These are phyloP conservation scores for Monochamus alternatus DNA, from an alignment of 2,888 invertebrate genomes.

Conservation along the genomic window DNA sequence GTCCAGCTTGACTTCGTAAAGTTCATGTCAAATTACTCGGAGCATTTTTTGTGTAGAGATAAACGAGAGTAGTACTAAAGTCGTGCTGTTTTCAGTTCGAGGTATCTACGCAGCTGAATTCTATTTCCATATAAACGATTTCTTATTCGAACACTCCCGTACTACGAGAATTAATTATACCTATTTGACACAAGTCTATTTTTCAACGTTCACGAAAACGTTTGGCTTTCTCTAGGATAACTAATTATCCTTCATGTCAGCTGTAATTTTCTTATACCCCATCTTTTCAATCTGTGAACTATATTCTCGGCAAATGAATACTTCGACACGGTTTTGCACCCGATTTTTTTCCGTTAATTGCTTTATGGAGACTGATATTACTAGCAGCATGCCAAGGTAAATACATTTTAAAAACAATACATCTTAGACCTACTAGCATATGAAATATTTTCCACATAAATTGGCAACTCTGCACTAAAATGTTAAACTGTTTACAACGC, in stretches of 20 bases:
- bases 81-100: neutral
- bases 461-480: no score
- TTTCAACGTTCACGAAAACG: conserved; percentile 6
- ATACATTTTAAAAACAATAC: no score
- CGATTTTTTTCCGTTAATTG: no score
- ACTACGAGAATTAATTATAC: conserved; percentile 10
- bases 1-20: neutral
- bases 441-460: no score
- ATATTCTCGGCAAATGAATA: neutral
- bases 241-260: conserved; percentile 5
- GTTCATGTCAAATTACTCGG: neutral
- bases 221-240: conserved; percentile 11
- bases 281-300: neutral
- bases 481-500: no score
- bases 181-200: conserved; percentile 12
- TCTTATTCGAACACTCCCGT: neutral
- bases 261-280: neutral
- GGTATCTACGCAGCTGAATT: neutral
- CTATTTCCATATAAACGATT: neutral
- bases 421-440: no score
- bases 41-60: neutral
- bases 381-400: no score
- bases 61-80: neutral
- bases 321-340: neutral
- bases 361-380: no score